A percentile compares a stretch with the other conserved stretches of the same genome.
phyloP scores from a whole-genome alignment of 1,140 invertebrate genomes.

The Diplogasteroides magnus region DNA sequence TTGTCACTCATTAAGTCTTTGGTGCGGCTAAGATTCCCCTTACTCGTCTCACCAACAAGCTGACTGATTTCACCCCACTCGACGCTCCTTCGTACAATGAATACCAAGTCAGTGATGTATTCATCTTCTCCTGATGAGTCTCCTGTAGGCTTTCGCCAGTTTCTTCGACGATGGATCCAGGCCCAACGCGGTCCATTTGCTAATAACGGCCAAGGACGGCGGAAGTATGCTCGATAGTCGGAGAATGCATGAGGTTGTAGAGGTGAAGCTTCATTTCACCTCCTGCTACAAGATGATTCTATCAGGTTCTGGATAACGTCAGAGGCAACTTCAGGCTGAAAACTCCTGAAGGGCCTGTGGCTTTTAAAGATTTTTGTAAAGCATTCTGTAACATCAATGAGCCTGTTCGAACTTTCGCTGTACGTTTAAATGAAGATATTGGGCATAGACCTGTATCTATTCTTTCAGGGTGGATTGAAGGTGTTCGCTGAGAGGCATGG shows the following conservation, averaged over 20 bases:
- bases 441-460: too few relatives aligned
- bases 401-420: slow-evolving; percentile 54
- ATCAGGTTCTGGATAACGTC: slow-evolving; percentile 46
- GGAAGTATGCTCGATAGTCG: slow-evolving; percentile 46
- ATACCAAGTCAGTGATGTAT: slow-evolving; percentile 37
- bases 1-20: neutral
- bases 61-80: slow-evolving; percentile 49
- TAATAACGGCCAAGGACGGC: slow-evolving; percentile 44
- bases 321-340: slow-evolving; percentile 38
- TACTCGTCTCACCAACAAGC: slow-evolving; percentile 44
- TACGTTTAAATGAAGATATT: slow-evolving; percentile 31
- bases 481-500: too few relatives aligned
- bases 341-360: slow-evolving; percentile 28
- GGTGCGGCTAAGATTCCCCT: slow-evolving; percentile 30
- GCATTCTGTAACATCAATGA: slow-evolving; percentile 53
- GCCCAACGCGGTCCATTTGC: slow-evolving; percentile 46
- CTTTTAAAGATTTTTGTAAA: slow-evolving; percentile 45
- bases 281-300: too few relatives aligned
- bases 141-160: slow-evolving; percentile 40
- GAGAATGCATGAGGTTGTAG: slow-evolving; percentile 45
- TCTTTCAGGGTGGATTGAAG: too few relatives aligned
- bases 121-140: too few relatives aligned
- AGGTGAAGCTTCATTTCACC: too few relatives aligned
- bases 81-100: slow-evolving; percentile 43
- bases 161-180: slow-evolving; percentile 52